These are phyloP conservation scores for Hypercompe scribonia DNA, from an alignment of 2,888 invertebrate genomes.

Conservation along the genomic window DNA sequence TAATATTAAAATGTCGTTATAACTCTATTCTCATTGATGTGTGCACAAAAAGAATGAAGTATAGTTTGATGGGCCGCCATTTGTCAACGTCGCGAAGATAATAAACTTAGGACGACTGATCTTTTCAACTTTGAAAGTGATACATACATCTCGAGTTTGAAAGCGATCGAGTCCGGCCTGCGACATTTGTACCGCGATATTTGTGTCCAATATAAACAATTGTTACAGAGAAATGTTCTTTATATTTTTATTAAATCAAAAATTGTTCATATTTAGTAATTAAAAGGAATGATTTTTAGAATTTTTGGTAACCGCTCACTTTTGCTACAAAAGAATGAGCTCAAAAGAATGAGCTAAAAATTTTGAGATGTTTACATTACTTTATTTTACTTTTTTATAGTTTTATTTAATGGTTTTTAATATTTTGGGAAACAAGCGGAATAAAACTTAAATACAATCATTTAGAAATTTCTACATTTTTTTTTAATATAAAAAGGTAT, in stretches of 20 bases:
- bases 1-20: too few species aligned
- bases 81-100: slow-evolving; percentile 3
- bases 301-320: not conserved
- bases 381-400: too few species aligned
- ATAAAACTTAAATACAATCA: too few species aligned
- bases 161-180: not conserved
- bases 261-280: not conserved
- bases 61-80: not conserved
- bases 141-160: slow-evolving; percentile 9
- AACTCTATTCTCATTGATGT: not conserved
- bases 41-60: not conserved
- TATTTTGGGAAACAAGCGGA: too few species aligned
- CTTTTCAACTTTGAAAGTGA: slow-evolving; percentile 1
- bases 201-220: not conserved
- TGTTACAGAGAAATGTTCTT: not conserved
- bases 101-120: not conserved
- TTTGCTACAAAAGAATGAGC: not conserved
- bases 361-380: too few species aligned
- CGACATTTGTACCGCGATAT: not conserved
- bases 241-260: not conserved
- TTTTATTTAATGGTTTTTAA: too few species aligned
- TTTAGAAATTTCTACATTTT: too few species aligned
- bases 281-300: not conserved
- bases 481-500: too few species aligned
- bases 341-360: too few species aligned